Evolutionary conservation across 2,888 invertebrate species (phyloP), one percentile per base, ranked within the genome.

Genomic region (Petrolisthes cinctipes): DNA sequence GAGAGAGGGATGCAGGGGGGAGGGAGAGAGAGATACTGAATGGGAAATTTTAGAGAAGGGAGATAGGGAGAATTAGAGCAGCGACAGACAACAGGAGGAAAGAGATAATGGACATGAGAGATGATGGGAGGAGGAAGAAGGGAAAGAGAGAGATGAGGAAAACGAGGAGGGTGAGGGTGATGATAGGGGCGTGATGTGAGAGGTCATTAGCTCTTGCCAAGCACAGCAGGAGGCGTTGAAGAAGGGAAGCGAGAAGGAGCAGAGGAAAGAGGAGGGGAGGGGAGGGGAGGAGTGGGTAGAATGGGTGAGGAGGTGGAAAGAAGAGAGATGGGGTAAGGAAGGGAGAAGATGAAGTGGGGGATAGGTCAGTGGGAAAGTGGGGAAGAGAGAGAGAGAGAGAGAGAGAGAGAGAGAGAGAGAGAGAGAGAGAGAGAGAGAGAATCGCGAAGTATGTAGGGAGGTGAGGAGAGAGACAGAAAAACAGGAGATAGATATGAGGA

Each of bases 261-360:
- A 71, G 5, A n/a, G n/a, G 71, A 71, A 17, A n/a, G 71, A n/a
- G 71, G n/a, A n/a, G 71, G n/a, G n/a, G 71, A 71, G 71, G 71
- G n/a, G 71, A n/a, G n/a, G 71, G n/a, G n/a, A 17, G 71, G n/a
- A 17, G 71, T 17, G n/a, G 71, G n/a, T 11, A n/a, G n/a, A n/a
- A 5, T 6, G 9, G n/a, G n/a, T 5, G n/a, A 17, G n/a, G 9
- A n/a, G 71, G 1, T n/a, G 71, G 20, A 17, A 61, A 61, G 61
- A 61, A 17, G 17, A 17, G 61, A 17, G 61, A 61, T 9, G 9
- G 9, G 61, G 61, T 14, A 2, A 17, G 17, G 61, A 17, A 61
- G 61, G 61, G 17, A 14, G 17, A 61, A 14, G 61, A 17, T 14
- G 17, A 61, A 61, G 61, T 14, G 17, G 17, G 61, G 17, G 3